Evolutionary conservation across 2,888 invertebrate species (phyloP).

Genomic region (Pollenia labialis): DNA sequence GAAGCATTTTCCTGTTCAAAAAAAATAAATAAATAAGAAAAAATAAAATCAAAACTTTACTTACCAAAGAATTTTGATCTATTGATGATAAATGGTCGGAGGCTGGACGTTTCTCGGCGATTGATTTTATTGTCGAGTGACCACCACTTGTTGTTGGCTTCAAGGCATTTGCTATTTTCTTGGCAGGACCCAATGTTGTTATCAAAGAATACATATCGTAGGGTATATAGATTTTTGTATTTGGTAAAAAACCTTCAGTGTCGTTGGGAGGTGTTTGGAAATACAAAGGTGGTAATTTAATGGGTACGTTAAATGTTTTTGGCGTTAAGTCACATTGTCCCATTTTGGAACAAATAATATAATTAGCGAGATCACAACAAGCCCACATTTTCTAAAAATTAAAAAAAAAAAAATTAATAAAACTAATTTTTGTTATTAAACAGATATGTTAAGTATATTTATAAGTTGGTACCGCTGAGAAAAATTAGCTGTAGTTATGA

Average conservation of each 20-base stretch:
- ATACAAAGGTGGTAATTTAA: slow-evolving; percentile 95
- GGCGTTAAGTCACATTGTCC: slow-evolving; percentile 89
- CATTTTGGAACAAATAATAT: slow-evolving; percentile 94
- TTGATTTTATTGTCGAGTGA: slow-evolving; percentile 65
- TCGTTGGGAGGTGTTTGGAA: slow-evolving; percentile 89
- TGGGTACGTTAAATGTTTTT: slow-evolving; percentile 93
- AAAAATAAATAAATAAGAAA: background rate
- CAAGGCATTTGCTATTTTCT: slow-evolving; percentile 69
- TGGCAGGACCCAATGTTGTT: slow-evolving; percentile 72
- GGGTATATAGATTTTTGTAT: slow-evolving; percentile 92
- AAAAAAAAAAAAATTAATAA: slow-evolving; percentile 25
- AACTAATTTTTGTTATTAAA: background rate
- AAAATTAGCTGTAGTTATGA: too few species aligned
- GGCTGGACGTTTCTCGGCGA: slow-evolving; percentile 74
- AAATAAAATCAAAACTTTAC: background rate
- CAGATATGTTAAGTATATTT: too few species aligned
- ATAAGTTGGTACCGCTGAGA: too few species aligned
- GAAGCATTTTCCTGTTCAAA: slow-evolving; percentile 66
- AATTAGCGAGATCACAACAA: slow-evolving; percentile 96
- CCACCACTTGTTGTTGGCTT: slow-evolving; percentile 69
- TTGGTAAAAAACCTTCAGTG: slow-evolving; percentile 87
- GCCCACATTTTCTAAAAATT: slow-evolving; percentile 95
- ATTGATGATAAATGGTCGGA: slow-evolving; percentile 74
- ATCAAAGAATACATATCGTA: slow-evolving; percentile 85
- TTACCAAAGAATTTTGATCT: slow-evolving; percentile 76